phyloP scores from a whole-genome alignment of 2,113 vertebrate genomes.

The Phocoena sinus region DNA sequence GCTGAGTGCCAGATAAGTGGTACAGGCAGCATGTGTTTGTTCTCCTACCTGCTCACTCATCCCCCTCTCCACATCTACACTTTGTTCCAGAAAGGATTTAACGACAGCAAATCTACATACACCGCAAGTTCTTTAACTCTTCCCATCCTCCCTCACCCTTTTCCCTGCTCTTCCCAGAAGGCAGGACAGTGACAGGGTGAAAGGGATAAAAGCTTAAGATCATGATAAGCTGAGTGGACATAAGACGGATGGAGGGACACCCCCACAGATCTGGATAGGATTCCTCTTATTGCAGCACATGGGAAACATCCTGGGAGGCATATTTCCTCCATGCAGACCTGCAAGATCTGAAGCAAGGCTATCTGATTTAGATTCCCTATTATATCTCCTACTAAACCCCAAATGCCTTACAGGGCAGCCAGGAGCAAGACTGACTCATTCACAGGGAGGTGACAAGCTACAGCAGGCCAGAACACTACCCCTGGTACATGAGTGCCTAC shows the following conservation, averaged over 20 bases:
- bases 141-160: not conserved
- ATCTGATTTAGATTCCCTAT: not conserved
- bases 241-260: not conserved
- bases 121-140: not conserved
- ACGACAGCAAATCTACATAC: not conserved
- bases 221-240: not conserved
- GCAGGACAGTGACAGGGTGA: not conserved
- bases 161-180: not conserved
- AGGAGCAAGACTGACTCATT: not conserved
- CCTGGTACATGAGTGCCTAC: not conserved
- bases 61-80: not conserved
- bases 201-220: not conserved
- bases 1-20: not conserved
- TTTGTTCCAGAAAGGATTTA: conserved; percentile 40
- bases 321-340: not conserved
- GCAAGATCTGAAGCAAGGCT: not conserved
- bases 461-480: not conserved
- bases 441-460: not conserved
- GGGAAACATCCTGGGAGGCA: not conserved
- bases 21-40: not conserved
- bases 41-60: not conserved
- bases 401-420: not conserved
- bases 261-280: not conserved
- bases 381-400: not conserved
- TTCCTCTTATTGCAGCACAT: not conserved